Conservation (phyloP, 2,888 invertebrate species). For the Panzeria rudis region DNA sequence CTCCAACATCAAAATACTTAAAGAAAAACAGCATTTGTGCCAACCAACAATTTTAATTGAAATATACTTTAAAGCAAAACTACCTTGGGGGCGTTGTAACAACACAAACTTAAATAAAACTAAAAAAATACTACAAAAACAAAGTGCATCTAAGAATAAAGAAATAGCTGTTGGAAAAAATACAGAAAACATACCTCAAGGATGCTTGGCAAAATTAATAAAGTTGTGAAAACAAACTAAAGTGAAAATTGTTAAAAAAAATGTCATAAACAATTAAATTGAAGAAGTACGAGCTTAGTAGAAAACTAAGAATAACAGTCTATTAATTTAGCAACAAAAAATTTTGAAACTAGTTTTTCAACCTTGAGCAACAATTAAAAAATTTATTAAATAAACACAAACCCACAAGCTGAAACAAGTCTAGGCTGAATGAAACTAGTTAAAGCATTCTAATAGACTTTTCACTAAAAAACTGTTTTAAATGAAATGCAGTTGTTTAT, state of each 20-base stretch:
- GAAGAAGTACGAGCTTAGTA: neutral
- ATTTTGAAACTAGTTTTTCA: conserved; percentile 3
- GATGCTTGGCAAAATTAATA: conserved; percentile 44
- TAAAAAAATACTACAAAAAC: conserved; percentile 4
- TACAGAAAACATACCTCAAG: conserved; percentile 36
- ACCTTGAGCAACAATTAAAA: conserved; percentile 41
- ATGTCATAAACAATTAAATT: conserved; percentile 42
- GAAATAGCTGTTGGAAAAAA: neutral
- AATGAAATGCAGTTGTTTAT: neutral
- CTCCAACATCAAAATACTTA: neutral
- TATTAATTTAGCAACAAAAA: neutral
- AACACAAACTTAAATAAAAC: conserved; percentile 18
- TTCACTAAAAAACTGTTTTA: neutral
- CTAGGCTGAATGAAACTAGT: neutral
- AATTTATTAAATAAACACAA: neutral
- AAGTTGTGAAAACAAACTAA: conserved; percentile 43
- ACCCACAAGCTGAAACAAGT: neutral
- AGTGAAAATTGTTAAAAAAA: conserved; percentile 23
- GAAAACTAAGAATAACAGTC: conserved; percentile 25
- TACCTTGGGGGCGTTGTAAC: conserved; percentile 23
- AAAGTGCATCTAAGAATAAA: conserved; percentile 9
- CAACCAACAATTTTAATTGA: conserved; percentile 39
- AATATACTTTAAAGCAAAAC: conserved; percentile 34
- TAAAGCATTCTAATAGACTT: neutral
- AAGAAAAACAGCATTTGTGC: conserved; percentile 16